phyloP scores from a whole-genome alignment of 1,140 invertebrate species.

The Pantala flavescens region DNA sequence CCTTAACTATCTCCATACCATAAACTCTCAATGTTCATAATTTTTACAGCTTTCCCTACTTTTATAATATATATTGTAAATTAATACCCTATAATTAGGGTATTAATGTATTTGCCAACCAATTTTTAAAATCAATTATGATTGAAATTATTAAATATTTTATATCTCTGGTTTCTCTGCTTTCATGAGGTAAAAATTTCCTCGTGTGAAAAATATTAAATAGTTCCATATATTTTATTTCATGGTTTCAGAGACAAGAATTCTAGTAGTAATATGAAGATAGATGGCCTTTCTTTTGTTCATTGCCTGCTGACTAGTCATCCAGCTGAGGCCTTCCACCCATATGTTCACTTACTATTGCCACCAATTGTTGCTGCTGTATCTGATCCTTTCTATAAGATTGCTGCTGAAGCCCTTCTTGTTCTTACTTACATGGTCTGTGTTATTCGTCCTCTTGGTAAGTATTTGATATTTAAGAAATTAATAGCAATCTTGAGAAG shows the following conservation, averaged over 20 bases:
- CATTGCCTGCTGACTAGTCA: conserved; percentile 79
- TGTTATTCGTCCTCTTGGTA: conserved; percentile 80
- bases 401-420: conserved; percentile 86
- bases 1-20: no score
- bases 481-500: not conserved
- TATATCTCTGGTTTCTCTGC: no score
- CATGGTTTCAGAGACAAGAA: conserved; percentile 65
- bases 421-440: conserved; percentile 91
- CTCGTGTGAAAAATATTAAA: no score
- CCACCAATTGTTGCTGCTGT: conserved; percentile 81
- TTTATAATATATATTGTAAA: no score
- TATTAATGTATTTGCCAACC: no score
- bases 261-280: conserved; percentile 96
- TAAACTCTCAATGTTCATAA: no score
- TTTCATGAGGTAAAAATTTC: no score
- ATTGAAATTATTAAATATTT: no score
- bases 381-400: conserved; percentile 95
- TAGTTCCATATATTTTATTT: no score
- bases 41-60: no score
- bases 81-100: no score
- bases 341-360: conserved; percentile 71
- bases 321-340: conserved; percentile 62
- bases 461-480: conserved; percentile 25
- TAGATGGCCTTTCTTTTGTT: conserved; percentile 89
- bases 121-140: no score